Evolutionary conservation across 2,797 vertebrate species (phyloP), one percentile per base, ranked within the genome.

Genomic region (Diceros bicornis): DNA sequence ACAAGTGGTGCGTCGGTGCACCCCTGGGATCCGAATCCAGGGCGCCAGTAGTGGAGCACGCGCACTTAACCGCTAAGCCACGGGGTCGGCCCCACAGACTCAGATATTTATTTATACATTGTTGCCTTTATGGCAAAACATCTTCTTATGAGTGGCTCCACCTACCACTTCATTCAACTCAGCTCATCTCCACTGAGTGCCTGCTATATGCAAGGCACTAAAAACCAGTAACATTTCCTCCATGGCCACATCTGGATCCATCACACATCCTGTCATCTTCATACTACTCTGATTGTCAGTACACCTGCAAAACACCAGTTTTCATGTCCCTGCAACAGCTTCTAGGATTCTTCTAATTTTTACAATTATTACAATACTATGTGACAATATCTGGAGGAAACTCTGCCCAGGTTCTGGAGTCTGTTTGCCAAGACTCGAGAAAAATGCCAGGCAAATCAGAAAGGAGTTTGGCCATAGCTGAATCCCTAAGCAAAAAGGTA

Each of bases 391-490:
- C 25, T 68, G 50, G 41, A 90, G 55, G 62, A 82, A 91, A 93
- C 34, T 93, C 61, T 79, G 32, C 27, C 64, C 57, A 79, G 16
- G 37, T 52, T 96, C 95, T 94, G 41, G n/a, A 95, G 82, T 79
- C 50, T 79, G 16, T 41, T 91, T 96, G 47, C 61, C 66, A 96
- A 72, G 62, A 83, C 69, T 71, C 37, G 52, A 59, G 77, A 44
- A 94, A 94, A 92, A 84, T 66, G 61, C 17, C 32, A 90, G 47
- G 27, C 16, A 79, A 77, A 66, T 86, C 59, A 92, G 75, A 95
- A 93, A 84, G 68, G 57, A 88, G 5, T 50, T 14, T 57, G 25
- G 72, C 59, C 18, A 77, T 6, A 61, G 66, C 17, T 57, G 66
- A 89, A 37, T 61, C 84, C 37, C 44, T 74, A 68, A 79, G 72